Evolutionary conservation across 2,113 vertebrate species (phyloP).

Genomic region (Pycnonotus jocosus): DNA sequence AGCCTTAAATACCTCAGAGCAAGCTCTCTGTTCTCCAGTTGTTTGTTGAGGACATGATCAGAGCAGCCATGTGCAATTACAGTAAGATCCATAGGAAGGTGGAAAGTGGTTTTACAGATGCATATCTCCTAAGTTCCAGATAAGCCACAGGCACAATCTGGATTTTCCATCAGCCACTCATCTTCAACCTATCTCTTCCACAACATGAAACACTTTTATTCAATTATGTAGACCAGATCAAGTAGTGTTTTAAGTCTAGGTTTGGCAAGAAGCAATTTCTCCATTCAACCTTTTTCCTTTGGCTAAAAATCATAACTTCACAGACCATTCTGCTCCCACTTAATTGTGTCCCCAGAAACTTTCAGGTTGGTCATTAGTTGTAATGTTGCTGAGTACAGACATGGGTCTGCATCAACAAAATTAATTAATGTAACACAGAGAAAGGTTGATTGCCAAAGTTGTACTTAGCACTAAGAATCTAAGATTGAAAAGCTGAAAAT

Average conservation of each 20-base stretch:
- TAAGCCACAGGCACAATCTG: neutral
- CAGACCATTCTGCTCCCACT: neutral
- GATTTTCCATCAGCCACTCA: neutral
- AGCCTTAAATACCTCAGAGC: neutral
- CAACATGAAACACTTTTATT: neutral
- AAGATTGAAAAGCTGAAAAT: neutral
- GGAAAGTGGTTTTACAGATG: neutral
- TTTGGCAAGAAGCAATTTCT: neutral
- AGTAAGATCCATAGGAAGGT: neutral
- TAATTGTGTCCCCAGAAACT: neutral
- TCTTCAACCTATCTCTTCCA: neutral
- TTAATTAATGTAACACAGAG: neutral
- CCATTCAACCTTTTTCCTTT: neutral
- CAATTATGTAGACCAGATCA: neutral
- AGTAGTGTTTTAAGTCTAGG: neutral
- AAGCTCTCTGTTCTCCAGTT: neutral
- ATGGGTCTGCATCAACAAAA: neutral
- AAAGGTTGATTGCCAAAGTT: neutral
- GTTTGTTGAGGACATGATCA: neutral
- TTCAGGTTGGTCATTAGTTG: accelerated
- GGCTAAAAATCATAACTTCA: neutral
- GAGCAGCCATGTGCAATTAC: neutral
- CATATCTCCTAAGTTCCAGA: neutral
- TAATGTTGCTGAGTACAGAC: neutral
- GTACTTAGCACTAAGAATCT: neutral